Evolutionary conservation across 2,797 vertebrate genomes (phyloP).

Genomic region (Meriones psammophilus): DNA sequence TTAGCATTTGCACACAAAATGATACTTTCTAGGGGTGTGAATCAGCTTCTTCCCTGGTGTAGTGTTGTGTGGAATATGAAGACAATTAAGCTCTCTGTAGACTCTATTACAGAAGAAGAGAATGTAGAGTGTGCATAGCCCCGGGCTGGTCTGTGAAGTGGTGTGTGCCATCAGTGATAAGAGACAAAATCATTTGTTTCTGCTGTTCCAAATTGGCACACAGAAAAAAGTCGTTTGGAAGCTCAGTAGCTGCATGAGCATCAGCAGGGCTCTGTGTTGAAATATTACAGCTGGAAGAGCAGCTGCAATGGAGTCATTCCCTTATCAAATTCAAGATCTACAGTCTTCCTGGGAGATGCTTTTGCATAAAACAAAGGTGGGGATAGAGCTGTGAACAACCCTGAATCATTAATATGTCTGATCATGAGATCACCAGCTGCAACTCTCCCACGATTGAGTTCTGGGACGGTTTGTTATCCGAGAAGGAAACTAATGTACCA

Average conservation of each 20-base stretch:
- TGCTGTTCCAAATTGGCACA: background rate
- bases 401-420: background rate
- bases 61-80: background rate
- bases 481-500: background rate
- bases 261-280: background rate
- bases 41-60: background rate
- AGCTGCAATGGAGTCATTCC: background rate
- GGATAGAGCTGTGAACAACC: background rate
- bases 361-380: background rate
- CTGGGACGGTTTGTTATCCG: background rate
- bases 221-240: background rate
- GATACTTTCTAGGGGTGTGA: background rate
- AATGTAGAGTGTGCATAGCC: background rate
- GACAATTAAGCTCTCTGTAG: background rate
- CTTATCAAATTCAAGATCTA: background rate
- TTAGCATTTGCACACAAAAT: background rate
- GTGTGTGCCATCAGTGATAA: background rate
- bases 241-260: background rate
- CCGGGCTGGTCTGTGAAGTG: background rate
- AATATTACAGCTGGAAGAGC: background rate
- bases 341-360: background rate
- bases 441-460: background rate
- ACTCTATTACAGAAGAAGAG: background rate
- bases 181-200: background rate
- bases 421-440: background rate